These are phyloP conservation scores for Lepidocolaptes lacrymiger DNA, from an alignment of 2,797 vertebrate genomes.

Conservation along the genomic window DNA sequence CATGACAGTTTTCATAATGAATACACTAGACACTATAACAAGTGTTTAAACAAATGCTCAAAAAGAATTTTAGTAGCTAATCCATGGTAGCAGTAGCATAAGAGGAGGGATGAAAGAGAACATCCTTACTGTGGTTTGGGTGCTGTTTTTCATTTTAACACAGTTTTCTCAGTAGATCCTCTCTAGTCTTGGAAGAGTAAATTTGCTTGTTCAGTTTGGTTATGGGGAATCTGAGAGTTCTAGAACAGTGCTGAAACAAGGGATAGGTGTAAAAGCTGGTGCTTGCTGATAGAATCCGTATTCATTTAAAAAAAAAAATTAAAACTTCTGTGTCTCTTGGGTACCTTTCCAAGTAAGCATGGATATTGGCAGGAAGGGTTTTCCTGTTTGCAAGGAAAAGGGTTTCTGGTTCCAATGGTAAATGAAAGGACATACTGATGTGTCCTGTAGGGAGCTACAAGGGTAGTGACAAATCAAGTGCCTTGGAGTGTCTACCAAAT, in stretches of 20 bases:
- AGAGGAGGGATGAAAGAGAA: background rate
- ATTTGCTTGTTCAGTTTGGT: background rate
- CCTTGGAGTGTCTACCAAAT: background rate
- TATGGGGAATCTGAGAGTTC: background rate
- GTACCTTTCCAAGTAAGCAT: background rate
- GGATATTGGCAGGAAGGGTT: background rate
- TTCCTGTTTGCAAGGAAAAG: background rate
- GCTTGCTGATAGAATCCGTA: background rate
- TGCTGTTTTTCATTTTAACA: background rate
- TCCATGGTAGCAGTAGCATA: background rate
- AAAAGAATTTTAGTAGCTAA: background rate
- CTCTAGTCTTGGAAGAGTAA: background rate
- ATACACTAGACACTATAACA: background rate
- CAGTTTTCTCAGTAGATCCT: background rate
- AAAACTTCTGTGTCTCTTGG: background rate
- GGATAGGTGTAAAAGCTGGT: background rate
- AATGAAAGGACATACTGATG: accelerated
- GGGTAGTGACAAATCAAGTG: background rate
- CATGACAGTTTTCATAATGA: background rate
- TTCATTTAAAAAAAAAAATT: background rate
- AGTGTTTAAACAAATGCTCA: background rate
- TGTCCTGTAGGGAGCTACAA: background rate
- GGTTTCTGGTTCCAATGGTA: background rate
- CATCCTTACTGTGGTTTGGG: background rate
- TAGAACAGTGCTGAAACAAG: background rate